Evolutionary conservation across 2,888 invertebrate genomes (phyloP).

Genomic region (Sarcophaga subvicina): DNA sequence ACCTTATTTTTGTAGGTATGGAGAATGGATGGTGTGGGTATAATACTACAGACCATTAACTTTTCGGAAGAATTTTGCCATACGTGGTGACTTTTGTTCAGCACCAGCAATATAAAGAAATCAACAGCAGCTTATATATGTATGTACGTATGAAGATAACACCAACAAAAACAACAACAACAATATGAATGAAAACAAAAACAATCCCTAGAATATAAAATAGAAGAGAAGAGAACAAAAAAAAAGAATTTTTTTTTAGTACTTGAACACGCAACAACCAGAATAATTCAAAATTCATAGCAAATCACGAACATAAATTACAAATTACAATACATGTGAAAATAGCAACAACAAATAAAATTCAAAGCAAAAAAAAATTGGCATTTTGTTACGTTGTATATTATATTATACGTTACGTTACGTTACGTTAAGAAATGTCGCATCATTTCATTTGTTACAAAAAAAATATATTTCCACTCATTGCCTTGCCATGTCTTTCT

Average conservation of each 20-base stretch:
- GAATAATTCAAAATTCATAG: constrained; percentile 67
- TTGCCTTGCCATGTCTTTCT: background rate
- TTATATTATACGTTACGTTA: constrained; percentile 25
- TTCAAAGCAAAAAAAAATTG: background rate
- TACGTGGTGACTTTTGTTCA: constrained; percentile 56
- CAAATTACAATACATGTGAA: constrained; percentile 65
- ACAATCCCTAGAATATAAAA: constrained; percentile 33
- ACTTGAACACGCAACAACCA: constrained; percentile 61
- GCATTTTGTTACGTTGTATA: constrained; percentile 10
- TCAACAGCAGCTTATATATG: background rate
- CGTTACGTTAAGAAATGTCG: constrained; percentile 25
- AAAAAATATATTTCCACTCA: background rate
- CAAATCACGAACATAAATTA: constrained; percentile 70
- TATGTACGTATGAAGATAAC: background rate
- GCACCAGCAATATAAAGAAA: background rate
- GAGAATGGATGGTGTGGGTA: background rate
- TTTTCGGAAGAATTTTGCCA: constrained; percentile 59
- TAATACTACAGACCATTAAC: constrained; percentile 57
- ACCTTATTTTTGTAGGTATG: background rate
- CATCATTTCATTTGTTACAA: background rate
- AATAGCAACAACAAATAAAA: constrained; percentile 32
- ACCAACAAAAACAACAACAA: constrained; percentile 8
- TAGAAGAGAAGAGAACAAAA: too few species aligned
- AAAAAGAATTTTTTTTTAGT: constrained; percentile 9
- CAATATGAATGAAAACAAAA: background rate